A percentile compares a stretch with the other conserved stretches of the same genome.
Evolutionary conservation across 1,140 invertebrate genomes (phyloP).

Genomic region (Anastatus disparis): DNA sequence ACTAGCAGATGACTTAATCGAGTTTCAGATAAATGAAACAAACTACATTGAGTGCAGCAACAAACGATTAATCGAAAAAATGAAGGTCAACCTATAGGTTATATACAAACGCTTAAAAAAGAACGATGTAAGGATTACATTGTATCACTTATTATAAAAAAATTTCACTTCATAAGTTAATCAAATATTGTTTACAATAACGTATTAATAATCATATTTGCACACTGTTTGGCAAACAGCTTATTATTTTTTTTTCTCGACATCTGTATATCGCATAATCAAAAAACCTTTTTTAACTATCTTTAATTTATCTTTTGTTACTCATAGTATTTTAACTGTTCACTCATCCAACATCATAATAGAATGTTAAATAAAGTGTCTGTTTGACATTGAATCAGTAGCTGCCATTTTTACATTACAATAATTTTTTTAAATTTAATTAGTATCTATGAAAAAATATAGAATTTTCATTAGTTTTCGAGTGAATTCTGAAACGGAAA

Average conservation of each 20-base stretch:
- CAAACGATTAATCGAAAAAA: constrained; percentile 53
- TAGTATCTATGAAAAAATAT: too few relatives aligned
- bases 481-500: too few relatives aligned
- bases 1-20: constrained; percentile 21
- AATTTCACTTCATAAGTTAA: neutral
- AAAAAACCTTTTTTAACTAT: neutral
- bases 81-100: constrained; percentile 43
- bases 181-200: constrained; percentile 6
- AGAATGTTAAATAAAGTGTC: neutral
- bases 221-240: neutral
- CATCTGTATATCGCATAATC: neutral
- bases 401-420: too few relatives aligned
- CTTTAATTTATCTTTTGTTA: neutral
- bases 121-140: constrained; percentile 8
- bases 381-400: neutral
- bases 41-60: constrained; percentile 52
- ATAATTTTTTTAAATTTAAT: too few relatives aligned
- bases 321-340: neutral
- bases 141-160: constrained; percentile 18
- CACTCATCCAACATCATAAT: neutral
- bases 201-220: neutral
- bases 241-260: neutral
- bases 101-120: constrained; percentile 38
- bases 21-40: constrained; percentile 57
- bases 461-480: too few relatives aligned